phyloP scores from a whole-genome alignment of 2,797 vertebrate genomes.

The Champsocephalus esox region DNA sequence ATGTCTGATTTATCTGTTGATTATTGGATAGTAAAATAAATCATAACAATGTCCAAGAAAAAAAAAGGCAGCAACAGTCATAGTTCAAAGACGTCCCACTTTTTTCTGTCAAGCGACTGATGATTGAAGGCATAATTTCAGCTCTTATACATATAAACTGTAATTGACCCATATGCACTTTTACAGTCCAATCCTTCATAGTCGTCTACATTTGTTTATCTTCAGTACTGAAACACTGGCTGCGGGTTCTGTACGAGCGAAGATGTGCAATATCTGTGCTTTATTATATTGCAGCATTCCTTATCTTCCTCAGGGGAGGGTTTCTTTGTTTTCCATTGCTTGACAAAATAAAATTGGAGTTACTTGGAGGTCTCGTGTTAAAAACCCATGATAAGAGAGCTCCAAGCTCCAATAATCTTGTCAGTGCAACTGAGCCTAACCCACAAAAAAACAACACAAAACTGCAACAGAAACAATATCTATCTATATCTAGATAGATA shows the following conservation, averaged over 20 bases:
- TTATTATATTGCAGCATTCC: conserved; percentile 9
- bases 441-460: background rate
- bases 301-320: background rate
- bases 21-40: background rate
- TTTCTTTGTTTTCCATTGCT: conserved; percentile 12
- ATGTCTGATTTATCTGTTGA: background rate
- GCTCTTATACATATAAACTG: background rate
- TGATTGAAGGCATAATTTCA: background rate
- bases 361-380: background rate
- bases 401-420: conserved; percentile 10
- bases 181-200: background rate
- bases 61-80: background rate
- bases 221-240: conserved; percentile 5
- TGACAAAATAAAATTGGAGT: conserved; percentile 10
- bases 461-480: background rate
- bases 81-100: background rate
- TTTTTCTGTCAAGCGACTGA: background rate
- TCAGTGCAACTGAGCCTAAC: conserved; percentile 7
- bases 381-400: background rate
- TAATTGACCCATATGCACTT: background rate
- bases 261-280: conserved; percentile 9
- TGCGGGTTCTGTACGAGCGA: background rate
- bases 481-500: conserved; percentile 1
- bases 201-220: conserved; percentile 24
- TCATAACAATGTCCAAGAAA: background rate